Conservation (phyloP, 2,888 invertebrate genomes). For the Incurvaria masculella region DNA sequence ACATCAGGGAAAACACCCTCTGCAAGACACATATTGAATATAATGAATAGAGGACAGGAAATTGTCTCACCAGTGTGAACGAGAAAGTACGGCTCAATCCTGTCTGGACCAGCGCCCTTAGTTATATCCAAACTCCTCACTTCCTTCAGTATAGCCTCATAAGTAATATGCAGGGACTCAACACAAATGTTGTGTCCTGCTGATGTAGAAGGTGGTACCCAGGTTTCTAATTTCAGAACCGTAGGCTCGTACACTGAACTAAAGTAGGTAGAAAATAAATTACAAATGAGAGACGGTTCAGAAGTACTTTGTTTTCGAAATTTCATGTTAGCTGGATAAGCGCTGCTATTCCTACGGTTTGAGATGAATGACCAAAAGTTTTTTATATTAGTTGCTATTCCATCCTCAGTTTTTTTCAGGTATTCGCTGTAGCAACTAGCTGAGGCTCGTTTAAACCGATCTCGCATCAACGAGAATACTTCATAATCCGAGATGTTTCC, state of each 20-base stretch:
- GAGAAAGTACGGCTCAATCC: no score
- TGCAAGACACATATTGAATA: no score
- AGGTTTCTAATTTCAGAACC: not conserved
- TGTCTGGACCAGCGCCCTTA: no score
- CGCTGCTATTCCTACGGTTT: not conserved
- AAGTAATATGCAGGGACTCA: no score
- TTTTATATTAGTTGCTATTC: slow-evolving; percentile 1
- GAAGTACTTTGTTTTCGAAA: not conserved
- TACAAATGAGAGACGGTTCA: not conserved
- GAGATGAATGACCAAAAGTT: slow-evolving; percentile 6
- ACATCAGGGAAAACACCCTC: no score
- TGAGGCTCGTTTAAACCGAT: slow-evolving; percentile 10
- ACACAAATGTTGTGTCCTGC: no score
- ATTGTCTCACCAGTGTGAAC: no score
- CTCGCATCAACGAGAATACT: slow-evolving; percentile 4
- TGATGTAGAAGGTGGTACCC: not conserved
- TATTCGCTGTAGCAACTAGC: not conserved
- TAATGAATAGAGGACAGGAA: no score
- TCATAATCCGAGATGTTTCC: no score
- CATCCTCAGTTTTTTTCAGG: not conserved
- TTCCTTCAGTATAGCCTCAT: no score
- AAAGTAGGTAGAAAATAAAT: not conserved
- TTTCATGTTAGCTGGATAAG: not conserved
- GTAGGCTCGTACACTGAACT: not conserved
- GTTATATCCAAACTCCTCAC: no score